Conservation (phyloP, 2,797 vertebrate species). For the Zalophus californianus region DNA sequence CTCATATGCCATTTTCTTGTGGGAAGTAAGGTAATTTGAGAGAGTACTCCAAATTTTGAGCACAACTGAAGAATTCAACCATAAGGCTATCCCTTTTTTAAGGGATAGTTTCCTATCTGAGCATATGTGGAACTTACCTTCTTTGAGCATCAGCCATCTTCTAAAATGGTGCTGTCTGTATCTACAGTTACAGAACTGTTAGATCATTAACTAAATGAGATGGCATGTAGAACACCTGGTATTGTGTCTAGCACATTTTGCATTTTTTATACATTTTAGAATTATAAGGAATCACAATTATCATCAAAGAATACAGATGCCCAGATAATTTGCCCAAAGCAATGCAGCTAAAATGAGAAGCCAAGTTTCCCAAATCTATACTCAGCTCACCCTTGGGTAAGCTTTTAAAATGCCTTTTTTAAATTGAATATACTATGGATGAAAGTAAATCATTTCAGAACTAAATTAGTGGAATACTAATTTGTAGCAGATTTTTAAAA, state of each 20-base stretch:
- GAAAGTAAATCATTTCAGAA: neutral
- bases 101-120: neutral
- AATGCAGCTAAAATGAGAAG: neutral
- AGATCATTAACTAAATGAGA: neutral
- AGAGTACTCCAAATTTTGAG: neutral
- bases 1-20: neutral
- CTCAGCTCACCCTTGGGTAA: neutral
- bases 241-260: neutral
- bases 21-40: neutral
- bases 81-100: neutral
- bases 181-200: neutral
- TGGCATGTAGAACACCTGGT: neutral
- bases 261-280: neutral
- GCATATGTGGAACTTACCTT: neutral
- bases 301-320: neutral
- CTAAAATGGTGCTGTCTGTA: neutral
- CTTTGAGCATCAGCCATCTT: neutral
- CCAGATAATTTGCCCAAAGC: neutral
- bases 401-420: neutral
- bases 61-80: neutral
- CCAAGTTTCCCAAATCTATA: neutral
- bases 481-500: neutral
- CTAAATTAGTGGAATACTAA: neutral
- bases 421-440: neutral
- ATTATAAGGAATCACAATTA: neutral